Percentiles rank a stretch among this genome's conserved stretches.
Evolutionary conservation across 2,888 invertebrate genomes (phyloP).

Genomic region (Drosophila lutescens): DNA sequence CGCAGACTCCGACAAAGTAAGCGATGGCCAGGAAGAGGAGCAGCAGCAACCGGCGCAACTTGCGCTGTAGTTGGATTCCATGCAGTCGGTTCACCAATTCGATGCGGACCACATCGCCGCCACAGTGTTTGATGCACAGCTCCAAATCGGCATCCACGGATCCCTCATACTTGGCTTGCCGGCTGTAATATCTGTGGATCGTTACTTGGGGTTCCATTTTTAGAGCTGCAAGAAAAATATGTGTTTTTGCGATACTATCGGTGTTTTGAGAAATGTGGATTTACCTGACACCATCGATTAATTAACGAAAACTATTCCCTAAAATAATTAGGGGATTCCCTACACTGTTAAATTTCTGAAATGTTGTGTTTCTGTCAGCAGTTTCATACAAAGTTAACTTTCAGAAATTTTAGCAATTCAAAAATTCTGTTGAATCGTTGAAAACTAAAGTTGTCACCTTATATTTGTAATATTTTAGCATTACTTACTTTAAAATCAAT

Average conservation of each 20-base stretch:
- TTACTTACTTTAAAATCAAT: too few species aligned
- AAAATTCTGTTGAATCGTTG: too few species aligned
- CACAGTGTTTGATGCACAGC: conserved; percentile 61
- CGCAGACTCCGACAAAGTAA: conserved; percentile 43
- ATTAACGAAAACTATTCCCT: too few species aligned
- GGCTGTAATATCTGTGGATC: conserved; percentile 59
- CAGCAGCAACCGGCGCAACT: conserved; percentile 52
- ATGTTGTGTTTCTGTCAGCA: too few species aligned
- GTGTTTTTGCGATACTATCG: neutral
- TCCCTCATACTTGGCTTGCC: conserved; percentile 60
- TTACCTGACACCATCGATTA: too few species aligned
- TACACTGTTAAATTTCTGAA: too few species aligned
- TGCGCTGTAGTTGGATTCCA: conserved; percentile 46
- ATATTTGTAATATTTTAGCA: too few species aligned
- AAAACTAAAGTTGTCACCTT: too few species aligned
- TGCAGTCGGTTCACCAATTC: conserved; percentile 66
- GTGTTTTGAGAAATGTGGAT: too few species aligned
- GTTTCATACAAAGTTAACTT: too few species aligned
- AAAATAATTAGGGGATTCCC: too few species aligned
- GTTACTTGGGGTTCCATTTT: conserved; percentile 50
- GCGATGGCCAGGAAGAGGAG: conserved; percentile 34
- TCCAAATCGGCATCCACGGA: conserved; percentile 59
- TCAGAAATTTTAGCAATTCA: too few species aligned
- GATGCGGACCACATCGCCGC: conserved; percentile 69
- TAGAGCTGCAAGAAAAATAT: neutral